Evolutionary conservation across 1,140 invertebrate species (phyloP).

Genomic region (Lutraria rhynchaena): DNA sequence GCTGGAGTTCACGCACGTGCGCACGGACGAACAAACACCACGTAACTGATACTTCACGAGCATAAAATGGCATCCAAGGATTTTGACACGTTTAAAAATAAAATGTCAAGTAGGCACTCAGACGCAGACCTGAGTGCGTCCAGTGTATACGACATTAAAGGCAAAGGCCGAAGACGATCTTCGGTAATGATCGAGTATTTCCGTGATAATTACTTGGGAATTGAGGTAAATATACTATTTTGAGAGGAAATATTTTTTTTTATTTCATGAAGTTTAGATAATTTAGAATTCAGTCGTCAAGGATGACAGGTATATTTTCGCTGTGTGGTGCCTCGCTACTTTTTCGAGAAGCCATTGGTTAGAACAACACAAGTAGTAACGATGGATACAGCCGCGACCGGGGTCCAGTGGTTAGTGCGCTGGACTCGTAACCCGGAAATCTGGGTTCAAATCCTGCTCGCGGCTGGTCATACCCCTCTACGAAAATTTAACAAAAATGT

Average conservation of each 20-base stretch:
- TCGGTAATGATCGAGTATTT: constrained; percentile 49
- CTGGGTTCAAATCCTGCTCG: no score
- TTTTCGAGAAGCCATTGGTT: no score
- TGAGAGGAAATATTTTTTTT: constrained; percentile 5
- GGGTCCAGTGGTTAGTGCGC: no score
- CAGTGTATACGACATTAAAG: neutral
- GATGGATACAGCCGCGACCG: no score
- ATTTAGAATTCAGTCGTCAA: neutral
- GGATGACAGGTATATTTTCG: neutral
- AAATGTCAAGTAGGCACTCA: constrained; percentile 25
- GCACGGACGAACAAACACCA: no score
- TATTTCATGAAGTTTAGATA: neutral
- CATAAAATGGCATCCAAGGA: constrained; percentile 12
- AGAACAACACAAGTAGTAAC: no score
- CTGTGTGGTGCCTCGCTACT: neutral
- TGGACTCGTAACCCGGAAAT: no score
- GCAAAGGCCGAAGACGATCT: constrained; percentile 4
- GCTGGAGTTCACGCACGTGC: no score
- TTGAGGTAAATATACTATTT: constrained; percentile 17
- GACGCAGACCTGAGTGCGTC: neutral
- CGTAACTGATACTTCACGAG: no score
- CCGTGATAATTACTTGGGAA: constrained; percentile 26
- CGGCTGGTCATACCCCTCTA: no score
- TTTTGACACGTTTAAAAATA: constrained; percentile 7
- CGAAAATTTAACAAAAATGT: no score